Conservation (phyloP, 2,888 invertebrate genomes). For the Argynnis bischoffii region DNA sequence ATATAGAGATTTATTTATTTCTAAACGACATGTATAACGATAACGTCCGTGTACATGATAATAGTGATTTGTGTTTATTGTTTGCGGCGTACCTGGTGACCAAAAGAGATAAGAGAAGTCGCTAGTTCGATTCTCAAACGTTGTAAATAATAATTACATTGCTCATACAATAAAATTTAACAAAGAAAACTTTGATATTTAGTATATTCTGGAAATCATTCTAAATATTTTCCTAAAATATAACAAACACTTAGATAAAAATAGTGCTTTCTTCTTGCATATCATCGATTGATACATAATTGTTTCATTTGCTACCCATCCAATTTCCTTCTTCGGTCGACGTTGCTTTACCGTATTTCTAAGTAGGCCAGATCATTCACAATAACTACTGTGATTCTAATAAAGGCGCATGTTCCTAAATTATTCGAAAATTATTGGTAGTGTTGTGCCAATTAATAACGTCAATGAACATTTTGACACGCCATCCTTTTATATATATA, state of each 20-base stretch:
- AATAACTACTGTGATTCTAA: neutral
- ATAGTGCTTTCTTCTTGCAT: too few species aligned
- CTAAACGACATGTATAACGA: constrained; percentile 3
- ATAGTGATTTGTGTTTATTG: neutral
- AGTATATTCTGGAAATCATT: too few species aligned
- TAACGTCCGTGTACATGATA: constrained; percentile 2
- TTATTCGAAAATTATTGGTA: neutral
- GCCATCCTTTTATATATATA: too few species aligned
- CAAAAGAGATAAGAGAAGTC: too few species aligned
- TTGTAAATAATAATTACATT: too few species aligned
- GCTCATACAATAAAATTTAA: too few species aligned
- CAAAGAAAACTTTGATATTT: too few species aligned
- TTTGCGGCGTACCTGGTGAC: neutral
- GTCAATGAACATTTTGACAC: too few species aligned
- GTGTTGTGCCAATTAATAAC: neutral
- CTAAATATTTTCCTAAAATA: too few species aligned
- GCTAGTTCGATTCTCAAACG: too few species aligned
- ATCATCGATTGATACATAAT: neutral
- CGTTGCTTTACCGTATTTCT: neutral
- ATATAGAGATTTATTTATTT: constrained; percentile 12
- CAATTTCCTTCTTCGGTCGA: neutral
- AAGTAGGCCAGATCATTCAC: neutral
- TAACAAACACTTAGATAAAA: too few species aligned
- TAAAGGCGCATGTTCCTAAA: neutral
- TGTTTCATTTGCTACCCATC: neutral